Base-by-base conservation (phyloP, 2,888 invertebrate genomes). In the Rhyacophila evoluta region DNA sequence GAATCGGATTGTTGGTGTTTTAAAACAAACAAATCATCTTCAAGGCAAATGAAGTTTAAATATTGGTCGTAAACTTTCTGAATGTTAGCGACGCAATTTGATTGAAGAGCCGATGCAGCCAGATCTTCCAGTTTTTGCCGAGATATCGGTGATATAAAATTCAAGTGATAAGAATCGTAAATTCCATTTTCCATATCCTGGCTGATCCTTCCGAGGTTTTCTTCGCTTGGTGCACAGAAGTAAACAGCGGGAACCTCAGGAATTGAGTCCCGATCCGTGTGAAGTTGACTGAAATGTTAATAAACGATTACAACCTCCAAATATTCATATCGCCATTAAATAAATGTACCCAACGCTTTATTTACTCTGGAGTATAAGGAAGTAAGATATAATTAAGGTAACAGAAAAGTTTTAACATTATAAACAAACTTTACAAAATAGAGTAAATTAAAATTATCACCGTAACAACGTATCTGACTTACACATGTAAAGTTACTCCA, bases 161-260 rank as follows among this genome's bases (percentile, higher is more conserved):
- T 99, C 69, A 99, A 90, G 86, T 98, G 98, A 86, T 98, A 99
- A 74, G 94, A 92, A 85, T 99, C 99, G 86, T 99, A 99, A 11
- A 97, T 89, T 38, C 95, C 95, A 87, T 94, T 95, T 83, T 95
- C 94, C 75, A 97, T 90, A 86, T 97, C 97, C 88, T 97, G 96
- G 82, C 95, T 94, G 82, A 99, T 98, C 83, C 98, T 92, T 70
- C 95, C 95, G 55, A 99, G 91, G 88, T 99, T 99, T 86, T 99
- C 98, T 85, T 98, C 97, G 10, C 95, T 95, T 1, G 99, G 98
- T 83, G 96, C 92, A 87, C 99, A 98, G 87, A 99, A 99, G 87
- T 99, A 99, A 39, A 99, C 94, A 0, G 98, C 98, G 71, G 99
- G 99, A 1, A 99, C 99, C 89, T 99, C 99, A 4, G 98, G 98